Conservation (phyloP, 1,140 invertebrate genomes). For the Solenopsis fugax region DNA sequence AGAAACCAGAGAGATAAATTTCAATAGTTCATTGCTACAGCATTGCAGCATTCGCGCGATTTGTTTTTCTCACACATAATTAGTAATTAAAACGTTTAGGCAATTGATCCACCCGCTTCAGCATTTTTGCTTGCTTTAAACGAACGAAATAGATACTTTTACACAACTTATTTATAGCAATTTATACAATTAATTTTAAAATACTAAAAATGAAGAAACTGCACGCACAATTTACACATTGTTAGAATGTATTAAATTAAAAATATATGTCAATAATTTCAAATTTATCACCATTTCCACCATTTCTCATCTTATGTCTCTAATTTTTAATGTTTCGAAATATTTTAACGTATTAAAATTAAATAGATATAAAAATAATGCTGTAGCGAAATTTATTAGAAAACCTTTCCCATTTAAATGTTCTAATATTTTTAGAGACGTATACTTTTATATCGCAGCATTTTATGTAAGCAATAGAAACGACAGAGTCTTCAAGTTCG, state of each 20-base stretch:
- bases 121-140: background rate
- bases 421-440: slow-evolving; percentile 3
- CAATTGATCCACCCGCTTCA: background rate
- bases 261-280: background rate
- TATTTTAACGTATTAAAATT: slow-evolving; percentile 31
- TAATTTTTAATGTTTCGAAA: background rate
- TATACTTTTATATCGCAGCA: background rate
- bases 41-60: slow-evolving; percentile 35
- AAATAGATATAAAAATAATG: background rate
- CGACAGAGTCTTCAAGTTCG: background rate
- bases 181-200: background rate
- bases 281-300: background rate
- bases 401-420: slow-evolving; percentile 22
- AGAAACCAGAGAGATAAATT: slow-evolving; percentile 20
- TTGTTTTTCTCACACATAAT: slow-evolving; percentile 46
- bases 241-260: slow-evolving; percentile 5
- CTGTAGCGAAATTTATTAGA: slow-evolving; percentile 19
- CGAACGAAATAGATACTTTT: background rate
- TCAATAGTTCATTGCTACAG: slow-evolving; percentile 18
- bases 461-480: slow-evolving; percentile 5
- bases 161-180: slow-evolving; percentile 1
- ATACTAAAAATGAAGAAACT: background rate
- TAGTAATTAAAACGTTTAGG: slow-evolving; percentile 28
- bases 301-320: background rate
- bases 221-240: background rate